A percentile compares a stretch with the other conserved stretches of the same genome.
Evolutionary conservation across 2,888 invertebrate species (phyloP).

Genomic region (Thymelicus sylvestris): DNA sequence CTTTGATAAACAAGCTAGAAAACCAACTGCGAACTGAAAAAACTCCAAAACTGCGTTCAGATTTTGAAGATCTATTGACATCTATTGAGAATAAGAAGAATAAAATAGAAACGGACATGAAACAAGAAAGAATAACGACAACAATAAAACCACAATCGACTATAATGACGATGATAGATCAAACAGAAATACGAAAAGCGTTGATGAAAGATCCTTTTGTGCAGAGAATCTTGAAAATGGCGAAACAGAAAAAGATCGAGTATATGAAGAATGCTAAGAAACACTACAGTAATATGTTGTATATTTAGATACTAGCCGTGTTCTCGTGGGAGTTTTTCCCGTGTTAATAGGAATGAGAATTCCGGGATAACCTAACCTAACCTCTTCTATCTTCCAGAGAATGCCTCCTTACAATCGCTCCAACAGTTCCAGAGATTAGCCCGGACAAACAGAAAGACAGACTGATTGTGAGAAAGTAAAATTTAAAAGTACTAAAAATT

Average conservation of each 20-base stretch:
- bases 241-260: conserved; percentile 47
- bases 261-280: conserved; percentile 46
- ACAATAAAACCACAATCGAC: background rate
- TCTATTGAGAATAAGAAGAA: conserved; percentile 23
- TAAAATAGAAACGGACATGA: background rate
- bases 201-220: conserved; percentile 56
- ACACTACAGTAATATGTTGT: conserved; percentile 12
- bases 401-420: too few species aligned
- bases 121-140: conserved; percentile 11
- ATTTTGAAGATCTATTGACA: conserved; percentile 33
- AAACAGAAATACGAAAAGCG: conserved; percentile 52
- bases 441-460: too few species aligned
- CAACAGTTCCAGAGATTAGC: too few species aligned
- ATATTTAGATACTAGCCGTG: background rate
- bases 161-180: conserved; percentile 53
- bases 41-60: background rate
- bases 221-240: conserved; percentile 57
- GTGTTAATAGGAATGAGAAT: too few species aligned
- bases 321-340: too few species aligned
- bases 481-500: too few species aligned
- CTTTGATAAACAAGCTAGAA: conserved; percentile 31
- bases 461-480: too few species aligned
- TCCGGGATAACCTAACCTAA: too few species aligned
- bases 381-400: too few species aligned
- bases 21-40: conserved; percentile 1